Base-by-base conservation (phyloP, 2,797 vertebrate species). In the Tadarida brasiliensis region DNA sequence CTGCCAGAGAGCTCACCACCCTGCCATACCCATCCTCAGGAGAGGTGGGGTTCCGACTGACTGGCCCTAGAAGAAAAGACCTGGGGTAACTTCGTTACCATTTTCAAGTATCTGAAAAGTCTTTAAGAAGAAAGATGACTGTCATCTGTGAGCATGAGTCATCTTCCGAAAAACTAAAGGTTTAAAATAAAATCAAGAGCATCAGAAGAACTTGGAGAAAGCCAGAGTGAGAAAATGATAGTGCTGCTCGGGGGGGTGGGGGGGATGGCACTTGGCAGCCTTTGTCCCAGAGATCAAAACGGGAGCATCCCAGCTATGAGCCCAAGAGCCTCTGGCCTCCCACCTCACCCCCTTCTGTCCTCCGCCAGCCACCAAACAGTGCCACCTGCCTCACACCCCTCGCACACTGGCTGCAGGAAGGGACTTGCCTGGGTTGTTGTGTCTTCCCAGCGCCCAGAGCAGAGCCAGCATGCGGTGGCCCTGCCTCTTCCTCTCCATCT, bases 111-210 rank as follows among this genome's bases (percentile, higher is more conserved):
- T 91, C 74, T 73, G 59, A 89, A 89, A 49, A 82, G 76, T 90
- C 80, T 94, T 91, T 87, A 89, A 77, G 74, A 94, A 96, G 91
- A 94, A 87, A 94, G 85, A 80, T 26, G 77, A 68, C 85, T 95
- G 74, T 94, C 74, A 78, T 88, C 88, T 87, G 57, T 70, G 89
- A 93, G 68, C 80, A 87, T 91, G 73, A 95, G 89, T 96, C 86
- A 94, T 88, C 87, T 56, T 71, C 91, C 88, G 80, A 93, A 92
- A 71, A 80, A 51, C 82, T 63, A 51, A 81, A 90, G 35, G 56
- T 71, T 94, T 94, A 86, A 86, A 96, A 93, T 95, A 94, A 93
- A 91, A 51, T 57, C 49, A 68, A 26, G 76, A 81, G n/a, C 67
- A 70, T 84, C 76, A 7, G 35, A 88, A 82, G 51, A 57, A 88